Percentiles rank a stretch among this genome's conserved stretches.
Evolutionary conservation across 2,888 invertebrate species (phyloP).

Genomic region (Drosophila limbata): DNA sequence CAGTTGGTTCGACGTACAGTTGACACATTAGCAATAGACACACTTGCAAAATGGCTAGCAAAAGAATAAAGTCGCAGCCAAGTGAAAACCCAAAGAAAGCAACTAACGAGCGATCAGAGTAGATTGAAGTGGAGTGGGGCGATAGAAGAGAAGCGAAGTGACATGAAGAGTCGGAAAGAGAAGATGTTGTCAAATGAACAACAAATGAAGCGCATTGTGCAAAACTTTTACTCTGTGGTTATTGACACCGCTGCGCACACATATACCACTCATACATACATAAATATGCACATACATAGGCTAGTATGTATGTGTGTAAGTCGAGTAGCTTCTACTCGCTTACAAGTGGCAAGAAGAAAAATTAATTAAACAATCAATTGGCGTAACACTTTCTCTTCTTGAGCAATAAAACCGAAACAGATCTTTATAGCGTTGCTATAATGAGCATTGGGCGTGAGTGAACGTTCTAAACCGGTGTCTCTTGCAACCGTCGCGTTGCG

Average conservation of each 20-base stretch:
- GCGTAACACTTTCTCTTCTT: slow-evolving; percentile 81
- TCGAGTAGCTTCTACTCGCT: slow-evolving; percentile 37
- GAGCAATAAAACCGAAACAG: slow-evolving; percentile 66
- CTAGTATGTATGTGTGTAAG: slow-evolving; percentile 7
- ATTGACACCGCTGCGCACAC: slow-evolving; percentile 63
- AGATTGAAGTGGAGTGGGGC: slow-evolving; percentile 2
- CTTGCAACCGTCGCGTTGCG: slow-evolving; percentile 5
- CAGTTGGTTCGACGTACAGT: slow-evolving; percentile 62
- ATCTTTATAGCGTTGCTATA: slow-evolving; percentile 52
- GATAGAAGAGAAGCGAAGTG: slow-evolving; percentile 7
- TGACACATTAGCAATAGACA: slow-evolving; percentile 64
- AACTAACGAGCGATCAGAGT: slow-evolving; percentile 25
- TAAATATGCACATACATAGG: neutral
- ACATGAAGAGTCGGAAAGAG: slow-evolving; percentile 12
- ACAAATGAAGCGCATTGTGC: slow-evolving; percentile 78
- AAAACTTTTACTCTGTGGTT: slow-evolving; percentile 76
- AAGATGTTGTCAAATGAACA: slow-evolving; percentile 64
- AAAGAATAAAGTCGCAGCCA: slow-evolving; percentile 53
- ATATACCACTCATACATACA: slow-evolving; percentile 7
- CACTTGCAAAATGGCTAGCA: slow-evolving; percentile 63
- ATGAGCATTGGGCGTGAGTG: slow-evolving; percentile 66
- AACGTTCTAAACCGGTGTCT: slow-evolving; percentile 70
- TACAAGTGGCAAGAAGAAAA: slow-evolving; percentile 49
- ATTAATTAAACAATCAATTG: slow-evolving; percentile 79
- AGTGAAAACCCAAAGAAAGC: slow-evolving; percentile 45